phyloP scores from a whole-genome alignment of 1,140 invertebrate species.

The Drosophila mayri region DNA sequence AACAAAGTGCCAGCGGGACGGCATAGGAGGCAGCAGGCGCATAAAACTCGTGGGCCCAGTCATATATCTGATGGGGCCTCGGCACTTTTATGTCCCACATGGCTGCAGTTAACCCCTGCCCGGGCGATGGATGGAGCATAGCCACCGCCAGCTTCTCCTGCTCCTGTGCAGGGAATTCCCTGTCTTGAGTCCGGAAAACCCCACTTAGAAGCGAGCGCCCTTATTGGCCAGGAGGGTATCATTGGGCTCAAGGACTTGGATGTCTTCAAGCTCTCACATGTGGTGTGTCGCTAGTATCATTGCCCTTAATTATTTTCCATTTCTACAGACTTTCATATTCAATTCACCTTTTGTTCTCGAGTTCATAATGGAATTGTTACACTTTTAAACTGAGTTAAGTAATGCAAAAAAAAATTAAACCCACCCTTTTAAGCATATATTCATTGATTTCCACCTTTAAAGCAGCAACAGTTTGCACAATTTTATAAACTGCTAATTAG shows the following conservation, averaged over 20 bases:
- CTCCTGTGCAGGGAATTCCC: constrained; percentile 14
- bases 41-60: constrained; percentile 44
- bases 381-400: neutral
- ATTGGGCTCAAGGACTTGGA: constrained; percentile 9
- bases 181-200: constrained; percentile 4
- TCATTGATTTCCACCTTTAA: neutral
- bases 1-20: constrained; percentile 23
- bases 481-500: constrained; percentile 4
- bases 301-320: constrained; percentile 3
- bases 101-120: constrained; percentile 51
- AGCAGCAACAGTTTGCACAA: neutral
- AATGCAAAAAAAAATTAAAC: neutral
- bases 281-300: neutral
- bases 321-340: neutral
- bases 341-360: neutral
- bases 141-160: neutral
- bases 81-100: constrained; percentile 62
- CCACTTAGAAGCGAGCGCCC: constrained; percentile 9
- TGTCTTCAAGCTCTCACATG: constrained; percentile 1
- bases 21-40: constrained; percentile 2
- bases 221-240: constrained; percentile 30
- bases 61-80: constrained; percentile 46
- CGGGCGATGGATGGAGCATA: constrained; percentile 15
- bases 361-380: neutral
- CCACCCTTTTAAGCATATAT: neutral